Percentiles rank a stretch among this genome's conserved stretches.
Conservation (phyloP, 2,113 vertebrate species). For the Meleagris gallopavo region DNA sequence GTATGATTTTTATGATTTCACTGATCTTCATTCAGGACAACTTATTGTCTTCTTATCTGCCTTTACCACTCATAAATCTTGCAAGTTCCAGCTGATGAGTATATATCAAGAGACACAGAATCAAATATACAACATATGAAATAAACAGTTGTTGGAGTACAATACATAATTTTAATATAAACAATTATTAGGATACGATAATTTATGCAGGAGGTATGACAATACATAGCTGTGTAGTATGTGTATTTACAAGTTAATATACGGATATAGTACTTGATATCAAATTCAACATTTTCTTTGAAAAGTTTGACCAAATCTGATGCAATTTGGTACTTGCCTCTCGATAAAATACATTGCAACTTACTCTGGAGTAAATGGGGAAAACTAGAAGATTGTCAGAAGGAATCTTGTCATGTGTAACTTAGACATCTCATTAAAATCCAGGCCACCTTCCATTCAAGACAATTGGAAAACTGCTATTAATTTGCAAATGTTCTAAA, state of each 20-base stretch:
- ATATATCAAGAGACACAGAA: neutral
- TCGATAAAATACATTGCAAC: neutral
- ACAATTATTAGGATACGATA: neutral
- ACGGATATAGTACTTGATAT: neutral
- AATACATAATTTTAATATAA: neutral
- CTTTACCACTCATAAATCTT: neutral
- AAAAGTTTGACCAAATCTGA: neutral
- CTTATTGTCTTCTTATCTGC: neutral
- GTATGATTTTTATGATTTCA: neutral
- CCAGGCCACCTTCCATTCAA: neutral
- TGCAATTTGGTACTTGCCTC: neutral
- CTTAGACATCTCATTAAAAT: conserved; percentile 4
- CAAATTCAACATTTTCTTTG: neutral
- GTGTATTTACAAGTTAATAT: neutral
- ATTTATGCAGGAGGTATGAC: neutral
- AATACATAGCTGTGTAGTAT: neutral
- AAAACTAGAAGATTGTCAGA: neutral
- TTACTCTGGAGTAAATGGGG: neutral
- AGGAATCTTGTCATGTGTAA: neutral
- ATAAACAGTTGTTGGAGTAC: neutral
- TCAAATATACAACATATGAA: neutral
- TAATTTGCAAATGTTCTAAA: neutral
- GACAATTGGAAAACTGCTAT: neutral
- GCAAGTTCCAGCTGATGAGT: neutral
- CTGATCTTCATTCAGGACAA: neutral